Base-by-base conservation (phyloP, 2,888 invertebrate species). In the Sabellastarte sp. region DNA sequence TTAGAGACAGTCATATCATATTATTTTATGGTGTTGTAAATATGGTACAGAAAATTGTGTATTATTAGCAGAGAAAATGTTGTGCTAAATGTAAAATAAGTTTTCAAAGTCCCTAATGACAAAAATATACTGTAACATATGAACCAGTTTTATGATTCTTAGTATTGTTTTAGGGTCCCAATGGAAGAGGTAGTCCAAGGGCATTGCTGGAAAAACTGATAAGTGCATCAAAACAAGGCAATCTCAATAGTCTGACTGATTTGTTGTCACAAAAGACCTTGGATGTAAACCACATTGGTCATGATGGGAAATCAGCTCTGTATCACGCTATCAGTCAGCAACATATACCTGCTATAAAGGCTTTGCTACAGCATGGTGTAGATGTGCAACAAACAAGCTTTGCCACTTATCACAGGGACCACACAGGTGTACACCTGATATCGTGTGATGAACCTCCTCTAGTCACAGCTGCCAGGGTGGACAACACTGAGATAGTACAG, bases 391-490 rank as follows among this genome's bases (percentile, higher is more conserved):
- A 58, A 26, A 20, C 51, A n/a, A 68, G 69, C 57, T 65, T 64
- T 53, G 69, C 65, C 5, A 61, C 66, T 3, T 69, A 67, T 56
- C 66, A 68, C 51, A 50, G 57, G 20, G 71, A 71, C 53, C 63
- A 60, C 30, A 51, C 57, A 24, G 50, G 51, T 3, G 33, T 61
- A 30, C 64, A 60, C 31, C 66, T 71, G n/a, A 68, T 63, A 29
- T 68, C 66, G 2, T 70, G 68, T 32, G 56, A 65, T 5, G 71
- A 71, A 57, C 64, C 69, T 1, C 68, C 69, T 5, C 56, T 70
- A 1, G 65, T 71, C 5, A 71, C 71, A n/a, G 68, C 71, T 5
- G 67, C 71, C 10, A 57, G 71, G 20, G 52, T 61, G 24, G 69
- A 65, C 20, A 59, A 59, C 53, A 30, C 59, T 2, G 57, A 64